Conservation (phyloP, 2,888 invertebrate genomes). For the Panzeria rudis region DNA sequence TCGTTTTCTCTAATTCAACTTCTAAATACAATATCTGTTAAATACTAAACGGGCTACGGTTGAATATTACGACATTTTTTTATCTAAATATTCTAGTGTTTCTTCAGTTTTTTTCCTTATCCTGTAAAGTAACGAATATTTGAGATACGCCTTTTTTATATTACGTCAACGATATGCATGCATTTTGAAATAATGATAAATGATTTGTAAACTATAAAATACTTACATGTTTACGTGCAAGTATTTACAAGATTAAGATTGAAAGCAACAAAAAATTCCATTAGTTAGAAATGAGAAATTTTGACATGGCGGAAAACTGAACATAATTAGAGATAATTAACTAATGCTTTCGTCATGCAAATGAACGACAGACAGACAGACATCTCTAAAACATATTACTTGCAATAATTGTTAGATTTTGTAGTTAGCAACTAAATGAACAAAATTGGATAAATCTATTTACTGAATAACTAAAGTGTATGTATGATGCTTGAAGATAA, state of each 20-base stretch:
- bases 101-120: no score
- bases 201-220: constrained; percentile 38
- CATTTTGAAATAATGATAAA: constrained; percentile 26
- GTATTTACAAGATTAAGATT: neutral
- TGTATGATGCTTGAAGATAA: no score
- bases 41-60: no score
- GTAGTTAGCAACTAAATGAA: constrained; percentile 3
- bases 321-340: constrained; percentile 8
- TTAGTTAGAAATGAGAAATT: constrained; percentile 16
- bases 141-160: no score
- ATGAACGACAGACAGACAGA: neutral
- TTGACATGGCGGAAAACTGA: constrained; percentile 31
- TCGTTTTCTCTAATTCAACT: no score
- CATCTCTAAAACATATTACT: neutral
- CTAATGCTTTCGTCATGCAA: neutral
- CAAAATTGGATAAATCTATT: neutral
- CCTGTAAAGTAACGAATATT: no score
- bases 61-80: no score
- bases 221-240: neutral
- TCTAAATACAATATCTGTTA: no score
- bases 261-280: constrained; percentile 17
- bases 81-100: no score
- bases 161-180: no score
- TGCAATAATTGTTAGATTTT: constrained; percentile 19
- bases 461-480: no score